Evolutionary conservation across 2,797 vertebrate genomes (phyloP).

Genomic region (Hephaestus fuliginosus): DNA sequence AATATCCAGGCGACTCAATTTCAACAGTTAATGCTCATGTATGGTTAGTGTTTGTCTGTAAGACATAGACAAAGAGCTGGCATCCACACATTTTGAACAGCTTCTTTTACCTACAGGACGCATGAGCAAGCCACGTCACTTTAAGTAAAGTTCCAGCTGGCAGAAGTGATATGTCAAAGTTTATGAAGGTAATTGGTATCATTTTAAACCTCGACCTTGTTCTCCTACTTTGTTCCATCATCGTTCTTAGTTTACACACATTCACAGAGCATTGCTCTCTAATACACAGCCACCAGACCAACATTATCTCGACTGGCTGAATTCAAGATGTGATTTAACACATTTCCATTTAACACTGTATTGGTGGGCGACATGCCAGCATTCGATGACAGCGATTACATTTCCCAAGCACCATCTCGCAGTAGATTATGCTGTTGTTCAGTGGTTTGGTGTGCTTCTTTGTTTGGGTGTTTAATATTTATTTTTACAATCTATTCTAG

Average conservation of each 20-base stretch:
- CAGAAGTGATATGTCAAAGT: neutral
- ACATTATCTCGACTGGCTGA: neutral
- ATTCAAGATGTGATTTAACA: conserved; percentile 2
- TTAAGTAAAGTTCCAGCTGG: neutral
- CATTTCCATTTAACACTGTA: neutral
- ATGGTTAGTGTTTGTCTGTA: neutral
- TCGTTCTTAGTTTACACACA: neutral
- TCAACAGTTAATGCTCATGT: conserved; percentile 1
- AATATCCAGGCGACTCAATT: conserved; percentile 56
- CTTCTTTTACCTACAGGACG: neutral
- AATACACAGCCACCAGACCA: neutral
- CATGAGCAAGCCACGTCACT: neutral
- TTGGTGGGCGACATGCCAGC: neutral
- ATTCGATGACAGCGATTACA: neutral
- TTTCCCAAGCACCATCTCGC: neutral
- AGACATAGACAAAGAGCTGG: neutral
- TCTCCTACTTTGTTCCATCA: neutral
- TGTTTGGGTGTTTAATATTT: neutral
- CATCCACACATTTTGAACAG: neutral
- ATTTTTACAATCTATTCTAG: neutral
- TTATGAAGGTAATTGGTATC: neutral
- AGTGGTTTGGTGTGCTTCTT: neutral
- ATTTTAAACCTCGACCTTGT: neutral
- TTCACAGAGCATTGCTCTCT: neutral
- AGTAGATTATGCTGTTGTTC: neutral